These are phyloP conservation scores for Diaperis boleti DNA, from an alignment of 2,888 invertebrate genomes.

Conservation along the genomic window DNA sequence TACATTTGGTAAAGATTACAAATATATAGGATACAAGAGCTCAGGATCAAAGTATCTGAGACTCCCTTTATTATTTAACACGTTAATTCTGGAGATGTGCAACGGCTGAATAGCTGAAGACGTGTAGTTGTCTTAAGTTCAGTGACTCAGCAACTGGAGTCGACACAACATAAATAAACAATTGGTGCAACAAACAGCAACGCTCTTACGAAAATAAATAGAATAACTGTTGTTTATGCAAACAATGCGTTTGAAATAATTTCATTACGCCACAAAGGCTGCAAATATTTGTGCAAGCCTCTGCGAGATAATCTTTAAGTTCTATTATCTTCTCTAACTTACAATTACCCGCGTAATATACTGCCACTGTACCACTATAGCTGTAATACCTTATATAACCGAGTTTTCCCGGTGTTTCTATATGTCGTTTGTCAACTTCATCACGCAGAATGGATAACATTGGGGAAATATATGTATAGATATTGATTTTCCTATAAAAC, in stretches of 20 bases:
- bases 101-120: neutral
- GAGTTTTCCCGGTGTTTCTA: neutral
- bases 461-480: slow-evolving; percentile 18
- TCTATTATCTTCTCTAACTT: slow-evolving; percentile 27
- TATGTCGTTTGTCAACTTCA: slow-evolving; percentile 21
- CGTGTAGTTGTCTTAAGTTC: neutral
- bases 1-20: too few relatives aligned
- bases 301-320: slow-evolving; percentile 17
- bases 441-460: slow-evolving; percentile 16
- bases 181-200: neutral
- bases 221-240: slow-evolving; percentile 21
- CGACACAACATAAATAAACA: slow-evolving; percentile 9
- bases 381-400: slow-evolving; percentile 2
- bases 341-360: slow-evolving; percentile 22
- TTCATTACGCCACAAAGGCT: slow-evolving; percentile 22
- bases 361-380: neutral
- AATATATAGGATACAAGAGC: too few relatives aligned
- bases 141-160: neutral
- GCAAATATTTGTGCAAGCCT: slow-evolving; percentile 29
- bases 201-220: slow-evolving; percentile 15
- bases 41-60: too few relatives aligned
- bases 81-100: too few relatives aligned
- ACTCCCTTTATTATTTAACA: too few relatives aligned
- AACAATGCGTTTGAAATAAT: slow-evolving; percentile 24
- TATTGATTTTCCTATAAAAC: slow-evolving; percentile 29